Base-by-base conservation (phyloP, 2,888 invertebrate species). In the Bembecia ichneumoniformis region DNA sequence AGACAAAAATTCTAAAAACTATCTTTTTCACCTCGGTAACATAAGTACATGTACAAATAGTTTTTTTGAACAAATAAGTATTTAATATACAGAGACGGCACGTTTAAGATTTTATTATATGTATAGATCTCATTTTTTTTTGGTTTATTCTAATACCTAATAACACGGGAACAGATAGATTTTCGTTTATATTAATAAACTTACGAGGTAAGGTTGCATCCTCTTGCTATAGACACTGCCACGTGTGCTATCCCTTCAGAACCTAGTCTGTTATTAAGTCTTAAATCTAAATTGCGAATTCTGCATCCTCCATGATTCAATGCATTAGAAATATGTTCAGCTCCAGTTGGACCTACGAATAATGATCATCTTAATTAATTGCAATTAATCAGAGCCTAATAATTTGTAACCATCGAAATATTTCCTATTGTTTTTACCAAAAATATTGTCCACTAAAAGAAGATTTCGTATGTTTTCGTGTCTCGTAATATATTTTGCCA, bases 401-500 rank as follows among this genome's bases (percentile, higher is more conserved):
- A 28, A 28, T 28, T 7, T 28, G 28, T 9, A 28, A 5, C 9
- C 28, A 28, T 28, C 7, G 9, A 28, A 28, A 3, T 28, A 9
- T 28, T 28, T 9, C 9, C 7, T 7, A 28, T 20, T 20, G 28
- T 28, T 28, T 1, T 64, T 67, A 74, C 89, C 89, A 56, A 90
- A 89, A 43, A 79, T 49, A 60, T 90, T 90, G 64, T 91, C 89
- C 14, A 74, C 74, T 47, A 91, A 68, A 50, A 82, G 74, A 14
- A 91, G 62, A 52, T 68, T 78, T 53, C 79, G 73, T 50, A 90
- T 68, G 50, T 73, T 75, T 36, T 82, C 83, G 57, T 88, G 87
- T 52, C 79, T 76, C 11, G 75, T 70, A 50, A 89, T 78, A 57
- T 88, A 79, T 68, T 90, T 91, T 1, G 90, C 90, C 5, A 92